Percentiles rank a stretch among this genome's conserved stretches.
phyloP scores from a whole-genome alignment of 2,113 vertebrate species.

The Anoura caudifer region DNA sequence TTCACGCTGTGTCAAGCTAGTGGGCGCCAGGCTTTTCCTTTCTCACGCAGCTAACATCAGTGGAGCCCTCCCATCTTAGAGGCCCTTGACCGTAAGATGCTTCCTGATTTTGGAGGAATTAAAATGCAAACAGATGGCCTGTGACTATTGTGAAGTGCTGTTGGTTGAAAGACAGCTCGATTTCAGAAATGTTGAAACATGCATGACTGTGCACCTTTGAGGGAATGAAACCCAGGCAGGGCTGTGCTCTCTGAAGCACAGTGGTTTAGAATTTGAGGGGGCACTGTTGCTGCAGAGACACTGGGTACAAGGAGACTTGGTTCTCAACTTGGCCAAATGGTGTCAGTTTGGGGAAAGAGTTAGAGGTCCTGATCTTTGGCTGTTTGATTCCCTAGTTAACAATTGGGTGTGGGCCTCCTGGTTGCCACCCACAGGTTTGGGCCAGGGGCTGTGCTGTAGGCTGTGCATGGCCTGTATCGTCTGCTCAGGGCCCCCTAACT shows the following conservation, averaged over 20 bases:
- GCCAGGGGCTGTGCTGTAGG: rapidly evolving
- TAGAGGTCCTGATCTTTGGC: background rate
- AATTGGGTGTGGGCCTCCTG: rapidly evolving
- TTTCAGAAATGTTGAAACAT: background rate
- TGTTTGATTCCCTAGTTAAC: background rate
- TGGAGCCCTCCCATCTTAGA: background rate
- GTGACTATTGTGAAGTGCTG: background rate
- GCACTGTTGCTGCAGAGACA: background rate
- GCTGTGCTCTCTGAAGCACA: background rate
- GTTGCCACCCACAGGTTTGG: rapidly evolving
- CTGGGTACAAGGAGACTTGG: background rate
- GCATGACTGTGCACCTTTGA: background rate
- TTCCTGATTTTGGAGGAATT: background rate
- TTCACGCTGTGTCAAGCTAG: too few relatives aligned
- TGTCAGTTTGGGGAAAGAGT: background rate
- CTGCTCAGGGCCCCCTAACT: rapidly evolving
- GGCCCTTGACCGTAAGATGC: background rate
- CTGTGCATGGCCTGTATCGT: rapidly evolving
- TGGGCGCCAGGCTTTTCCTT: background rate
- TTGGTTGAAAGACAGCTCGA: background rate
- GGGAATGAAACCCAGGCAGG: background rate
- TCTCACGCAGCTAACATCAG: background rate
- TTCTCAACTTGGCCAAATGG: background rate
- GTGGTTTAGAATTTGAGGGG: background rate
- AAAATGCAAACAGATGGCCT: background rate